Base-by-base conservation (phyloP, 1,140 invertebrate genomes). In the Diachasma alloeum region DNA sequence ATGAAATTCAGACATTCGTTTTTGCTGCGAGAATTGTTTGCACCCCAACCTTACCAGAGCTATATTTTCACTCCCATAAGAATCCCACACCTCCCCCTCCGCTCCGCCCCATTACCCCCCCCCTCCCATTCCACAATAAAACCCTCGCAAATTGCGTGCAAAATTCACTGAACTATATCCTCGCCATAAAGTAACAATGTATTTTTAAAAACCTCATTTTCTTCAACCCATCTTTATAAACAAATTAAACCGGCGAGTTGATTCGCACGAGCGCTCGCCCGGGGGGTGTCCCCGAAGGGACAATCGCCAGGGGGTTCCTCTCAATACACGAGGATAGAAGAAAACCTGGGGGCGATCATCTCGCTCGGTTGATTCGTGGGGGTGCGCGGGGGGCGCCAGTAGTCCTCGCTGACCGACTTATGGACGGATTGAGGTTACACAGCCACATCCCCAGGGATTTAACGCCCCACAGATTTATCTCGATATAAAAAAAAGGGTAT, bases 381-480 rank as follows among this genome's bases (percentile, higher is more conserved):
- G 11, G 66, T 17, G 26, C 4, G 13, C 9, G n/a, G 36, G 36
- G 26, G 36, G 26, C 59, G 36, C 37, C 26, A 26, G 66, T 71
- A 71, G 75, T 73, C 70, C 69, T 79, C 82, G 77, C 82, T 83
- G 84, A 82, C 82, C 83, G 83, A 85, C 81, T 85, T 83, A 81
- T 72, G 78, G 42, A 66, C 72, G 78, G 79, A 79, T 82, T 77
- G 80, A 77, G 68, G 81, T 78, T 67, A 37, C 53, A 46, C 67
- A 44, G 70, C 24, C 66, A 69, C 79, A 76, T 80, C 81, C 78
- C 79, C 71, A 63, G 79, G 83, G 85, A 86, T 86, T 86, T 86
- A 85, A 86, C 84, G 85, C 84, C 82, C 72, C 68, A 75, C 53
- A 53, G 70, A 44, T 37, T 68, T 39, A 68, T 68, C 36, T 63